These are phyloP conservation scores for Netelia fuscicornis DNA, from an alignment of 2,888 invertebrate species.

Conservation along the genomic window DNA sequence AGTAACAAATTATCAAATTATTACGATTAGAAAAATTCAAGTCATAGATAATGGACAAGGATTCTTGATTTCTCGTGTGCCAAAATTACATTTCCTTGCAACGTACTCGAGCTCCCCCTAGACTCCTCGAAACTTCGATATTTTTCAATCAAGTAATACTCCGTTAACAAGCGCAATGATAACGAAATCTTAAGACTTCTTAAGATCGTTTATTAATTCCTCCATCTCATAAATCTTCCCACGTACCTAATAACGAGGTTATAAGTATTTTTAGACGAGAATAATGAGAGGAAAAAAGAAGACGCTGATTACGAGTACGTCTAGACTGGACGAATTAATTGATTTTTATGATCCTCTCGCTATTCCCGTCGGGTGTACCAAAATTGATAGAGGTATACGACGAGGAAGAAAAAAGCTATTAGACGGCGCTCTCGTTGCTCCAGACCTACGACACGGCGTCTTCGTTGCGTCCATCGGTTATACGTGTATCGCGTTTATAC, in stretches of 20 bases:
- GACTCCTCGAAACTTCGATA: too few relatives aligned
- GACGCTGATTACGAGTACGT: constrained; percentile 14
- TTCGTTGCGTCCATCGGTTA: constrained; percentile 15
- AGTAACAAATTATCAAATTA: too few relatives aligned
- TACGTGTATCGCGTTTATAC: neutral
- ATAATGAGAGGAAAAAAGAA: constrained; percentile 12
- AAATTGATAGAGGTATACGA: neutral
- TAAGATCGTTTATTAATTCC: too few relatives aligned
- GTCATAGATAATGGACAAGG: too few relatives aligned
- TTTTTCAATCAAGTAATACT: too few relatives aligned
- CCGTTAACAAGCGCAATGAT: too few relatives aligned
- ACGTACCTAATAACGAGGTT: neutral
- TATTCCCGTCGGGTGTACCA: constrained; percentile 12
- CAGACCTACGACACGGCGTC: constrained; percentile 18
- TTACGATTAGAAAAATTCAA: too few relatives aligned
- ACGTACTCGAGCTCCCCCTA: too few relatives aligned
- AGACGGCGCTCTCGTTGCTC: constrained; percentile 25
- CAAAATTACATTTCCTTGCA: too few relatives aligned
- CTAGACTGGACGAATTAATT: constrained; percentile 49
- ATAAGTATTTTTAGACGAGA: neutral
- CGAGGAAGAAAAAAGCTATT: constrained; percentile 9
- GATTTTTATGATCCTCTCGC: constrained; percentile 40
- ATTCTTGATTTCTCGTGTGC: too few relatives aligned
- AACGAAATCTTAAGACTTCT: too few relatives aligned
- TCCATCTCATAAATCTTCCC: neutral